Evolutionary conservation across 2,797 vertebrate species (phyloP), one percentile per base, ranked within the genome.

Genomic region (Acanthornis magna): DNA sequence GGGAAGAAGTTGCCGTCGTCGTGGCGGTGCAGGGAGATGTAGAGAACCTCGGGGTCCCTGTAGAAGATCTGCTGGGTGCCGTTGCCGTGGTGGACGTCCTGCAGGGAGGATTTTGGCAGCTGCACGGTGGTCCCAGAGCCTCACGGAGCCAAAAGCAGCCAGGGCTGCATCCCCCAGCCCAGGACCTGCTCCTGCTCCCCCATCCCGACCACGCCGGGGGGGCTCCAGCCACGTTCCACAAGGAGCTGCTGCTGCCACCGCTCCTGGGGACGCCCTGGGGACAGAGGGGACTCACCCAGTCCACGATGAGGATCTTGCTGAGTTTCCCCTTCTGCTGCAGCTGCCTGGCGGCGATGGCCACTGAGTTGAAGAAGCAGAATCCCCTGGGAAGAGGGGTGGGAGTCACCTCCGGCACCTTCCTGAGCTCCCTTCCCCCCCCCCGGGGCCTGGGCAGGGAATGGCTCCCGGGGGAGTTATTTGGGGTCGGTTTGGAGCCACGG

Each of bases 1-100:
- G 99, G 99, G 95, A 99, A 99, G 97, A 99, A 99, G 97, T 99
- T 99, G 48, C 99, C 99, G 0, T 98, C 97, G 1, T 99, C 99
- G 10, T 99, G 99, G 81, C 99, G 99, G 97, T 99, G 99, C 53
- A 99, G 97, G 8, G 99, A 99, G 96, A 99, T 98, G 97, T 99
- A 99, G 60, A 99, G 98, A 60, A 99, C 98, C 0, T 98, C 99
- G 27, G 99, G 98, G 95, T 99, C 99, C 2, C 97, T 97, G 97
- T 99, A 99, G 97, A 99, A 99, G 55, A 99, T 98, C 89, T 99
- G 98, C 96, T 99, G 99, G 26, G 99, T 99, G 38, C 99, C 99
- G 1, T 99, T 99, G 73, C 99, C 99, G 17, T 99, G 99, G 97
- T 99, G 99, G 92, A 99, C 98, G 4, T 99, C 99, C 99, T 99